Percentiles rank a stretch among this genome's conserved stretches.
Conservation (phyloP, 1,140 invertebrate genomes). For the Seison nebaliae region DNA sequence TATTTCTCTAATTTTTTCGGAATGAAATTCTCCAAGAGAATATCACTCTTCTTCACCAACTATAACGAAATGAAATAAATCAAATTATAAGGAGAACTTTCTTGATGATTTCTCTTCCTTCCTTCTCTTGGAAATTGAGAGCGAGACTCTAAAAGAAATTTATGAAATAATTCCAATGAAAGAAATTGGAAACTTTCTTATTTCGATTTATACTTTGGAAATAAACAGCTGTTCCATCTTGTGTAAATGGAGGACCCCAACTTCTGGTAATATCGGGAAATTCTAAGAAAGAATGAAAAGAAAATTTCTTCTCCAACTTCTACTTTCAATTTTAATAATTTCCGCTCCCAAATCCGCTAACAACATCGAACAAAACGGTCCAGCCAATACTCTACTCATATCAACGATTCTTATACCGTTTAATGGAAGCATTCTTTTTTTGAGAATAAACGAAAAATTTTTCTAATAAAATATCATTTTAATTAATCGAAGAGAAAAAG, state of each 20-base stretch:
- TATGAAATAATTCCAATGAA: too few species aligned
- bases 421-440: background rate
- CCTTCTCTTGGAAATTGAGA: too few species aligned
- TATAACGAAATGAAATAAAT: constrained; percentile 13
- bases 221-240: constrained; percentile 47
- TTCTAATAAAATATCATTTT: too few species aligned
- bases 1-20: constrained; percentile 55
- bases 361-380: constrained; percentile 68
- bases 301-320: constrained; percentile 17
- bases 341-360: constrained; percentile 74
- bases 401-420: background rate
- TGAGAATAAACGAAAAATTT: too few species aligned
- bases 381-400: background rate
- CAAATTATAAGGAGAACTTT: background rate
- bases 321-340: constrained; percentile 47
- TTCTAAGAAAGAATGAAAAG: constrained; percentile 20
- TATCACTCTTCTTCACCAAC: constrained; percentile 44
- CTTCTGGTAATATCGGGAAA: constrained; percentile 61
- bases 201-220: constrained; percentile 68
- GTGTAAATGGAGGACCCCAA: constrained; percentile 70
- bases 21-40: constrained; percentile 74
- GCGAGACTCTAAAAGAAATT: too few species aligned
- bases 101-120: too few species aligned
- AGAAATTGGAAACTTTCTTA: constrained; percentile 32
- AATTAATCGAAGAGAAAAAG: too few species aligned